Base-by-base conservation (phyloP, 2,888 invertebrate species). In the Zootermopsis nevadensis region DNA sequence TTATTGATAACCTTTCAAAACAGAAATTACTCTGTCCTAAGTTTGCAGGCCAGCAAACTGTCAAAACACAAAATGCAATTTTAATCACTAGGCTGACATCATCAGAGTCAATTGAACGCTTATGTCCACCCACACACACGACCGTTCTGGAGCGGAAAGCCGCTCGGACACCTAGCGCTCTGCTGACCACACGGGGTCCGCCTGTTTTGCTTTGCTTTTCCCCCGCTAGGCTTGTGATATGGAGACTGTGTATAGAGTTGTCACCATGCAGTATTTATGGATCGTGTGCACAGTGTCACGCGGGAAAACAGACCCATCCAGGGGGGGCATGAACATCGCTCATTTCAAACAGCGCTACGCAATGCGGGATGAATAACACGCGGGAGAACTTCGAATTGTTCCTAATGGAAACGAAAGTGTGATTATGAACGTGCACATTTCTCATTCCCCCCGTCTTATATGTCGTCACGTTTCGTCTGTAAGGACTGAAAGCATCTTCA, bases 191-290 rank as follows among this genome's bases (percentile, higher is more conserved):
- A 31, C 27, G 8, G 15, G 8, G 19, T 7, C 8, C 12, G 24
- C 24, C 24, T 66, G 66, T n/a, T n/a, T n/a, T n/a, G n/a, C n/a
- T n/a, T n/a, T n/a, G n/a, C 15, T 48, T 12, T 60, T 60, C 33
- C 19, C 19, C 69, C 19, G 69, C 33, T 31, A 31, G 31, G 33
- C 33, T 69, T 33, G 33, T 22, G 3, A 30, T 10, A 19, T 30
- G 33, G 69, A 15, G 69, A 69, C 69, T 10, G 69, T 10, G 38
- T 74, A 74, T 74, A 42, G 38, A 74, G 74, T 74, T 74, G 74
- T 38, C 74, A 74, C 38, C 74, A 10, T n/a, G 38, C 74, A 74
- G 38, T 74, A 74, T 74, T 74, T 74, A 74, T 74, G 74, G 38
- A 22, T 74, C 74, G 38, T 27, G 74, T 24, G 74, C 4, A 12